These are phyloP conservation scores for Eugnorisma glareosa DNA, from an alignment of 2,888 invertebrate species.

Conservation along the genomic window DNA sequence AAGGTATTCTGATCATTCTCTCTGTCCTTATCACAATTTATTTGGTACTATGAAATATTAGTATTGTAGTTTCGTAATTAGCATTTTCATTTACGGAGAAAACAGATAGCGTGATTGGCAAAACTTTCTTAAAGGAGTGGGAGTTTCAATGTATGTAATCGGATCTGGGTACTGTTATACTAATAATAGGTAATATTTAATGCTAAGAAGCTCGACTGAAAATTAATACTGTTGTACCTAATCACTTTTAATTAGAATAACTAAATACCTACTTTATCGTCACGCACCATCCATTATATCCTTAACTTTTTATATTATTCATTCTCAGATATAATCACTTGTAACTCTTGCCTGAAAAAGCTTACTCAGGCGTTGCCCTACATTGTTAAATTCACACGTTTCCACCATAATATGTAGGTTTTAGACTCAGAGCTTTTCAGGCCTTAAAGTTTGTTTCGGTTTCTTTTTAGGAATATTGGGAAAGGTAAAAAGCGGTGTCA, in stretches of 20 bases:
- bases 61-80: not conserved
- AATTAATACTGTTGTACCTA: not conserved
- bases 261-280: not conserved
- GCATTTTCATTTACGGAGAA: conserved; percentile 9
- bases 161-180: not conserved
- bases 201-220: not conserved
- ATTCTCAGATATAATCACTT: not conserved
- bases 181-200: conserved; percentile 1
- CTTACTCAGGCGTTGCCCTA: not conserved
- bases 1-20: not conserved
- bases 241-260: not conserved
- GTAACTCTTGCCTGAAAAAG: conserved; percentile 4
- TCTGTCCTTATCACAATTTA: not conserved
- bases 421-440: conserved; percentile 7
- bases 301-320: conserved; percentile 1
- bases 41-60: not conserved
- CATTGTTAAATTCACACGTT: conserved; percentile 20
- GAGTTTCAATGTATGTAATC: conserved; percentile 4
- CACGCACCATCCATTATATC: not conserved
- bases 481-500: not conserved
- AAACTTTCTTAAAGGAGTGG: conserved; percentile 5
- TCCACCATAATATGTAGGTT: conserved; percentile 24
- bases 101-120: not conserved
- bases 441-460: conserved; percentile 20
- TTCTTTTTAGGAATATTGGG: conserved; percentile 23